phyloP scores from a whole-genome alignment of 1,140 invertebrate genomes.

The Palaemon carinicauda region DNA sequence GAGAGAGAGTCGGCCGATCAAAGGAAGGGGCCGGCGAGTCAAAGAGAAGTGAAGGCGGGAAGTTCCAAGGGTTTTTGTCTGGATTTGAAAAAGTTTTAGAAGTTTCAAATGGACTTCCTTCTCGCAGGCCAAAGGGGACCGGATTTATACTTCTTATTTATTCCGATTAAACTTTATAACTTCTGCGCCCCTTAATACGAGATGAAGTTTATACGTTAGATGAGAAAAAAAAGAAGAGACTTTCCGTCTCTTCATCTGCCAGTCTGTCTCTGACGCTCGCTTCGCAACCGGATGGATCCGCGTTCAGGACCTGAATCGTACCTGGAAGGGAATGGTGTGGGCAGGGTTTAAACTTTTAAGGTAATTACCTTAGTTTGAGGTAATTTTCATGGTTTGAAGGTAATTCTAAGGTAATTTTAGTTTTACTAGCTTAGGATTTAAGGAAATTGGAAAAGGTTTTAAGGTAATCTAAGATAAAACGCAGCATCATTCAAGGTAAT shows the following conservation, averaged over 20 bases:
- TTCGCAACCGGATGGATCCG: no score
- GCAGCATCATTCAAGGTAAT: no score
- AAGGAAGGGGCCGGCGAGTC: neutral
- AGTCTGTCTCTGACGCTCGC: no score
- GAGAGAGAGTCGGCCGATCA: conserved; percentile 7
- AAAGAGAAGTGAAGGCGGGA: conserved; percentile 25
- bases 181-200: no score
- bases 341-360: no score
- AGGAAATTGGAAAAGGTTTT: no score
- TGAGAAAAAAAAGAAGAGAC: neutral
- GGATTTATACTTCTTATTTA: neutral
- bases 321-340: neutral
- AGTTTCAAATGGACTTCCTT: conserved; percentile 34
- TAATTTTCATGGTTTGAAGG: no score
- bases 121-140: neutral
- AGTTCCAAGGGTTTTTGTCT: conserved; percentile 11
- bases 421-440: no score
- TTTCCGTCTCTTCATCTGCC: no score
- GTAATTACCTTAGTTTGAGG: no score
- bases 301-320: neutral
- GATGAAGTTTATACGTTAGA: neutral
- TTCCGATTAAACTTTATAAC: neutral
- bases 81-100: neutral
- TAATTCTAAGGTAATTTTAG: no score
- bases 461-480: no score